Conservation (phyloP, 2,797 vertebrate genomes). For the Borostomias antarcticus region DNA sequence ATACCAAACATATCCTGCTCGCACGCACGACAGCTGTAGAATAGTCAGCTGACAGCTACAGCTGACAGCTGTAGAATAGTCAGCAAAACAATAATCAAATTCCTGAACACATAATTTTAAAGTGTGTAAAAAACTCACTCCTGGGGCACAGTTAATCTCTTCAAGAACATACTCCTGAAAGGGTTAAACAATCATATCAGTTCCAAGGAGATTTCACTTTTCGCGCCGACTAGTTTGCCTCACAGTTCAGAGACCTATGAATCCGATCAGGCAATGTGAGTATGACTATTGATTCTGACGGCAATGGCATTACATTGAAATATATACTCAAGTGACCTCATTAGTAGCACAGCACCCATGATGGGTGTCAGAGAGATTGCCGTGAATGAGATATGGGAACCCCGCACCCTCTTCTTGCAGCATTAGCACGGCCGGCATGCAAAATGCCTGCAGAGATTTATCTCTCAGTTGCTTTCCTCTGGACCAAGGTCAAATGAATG, state of each 20-base stretch:
- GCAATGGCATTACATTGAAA: slow-evolving; percentile 47
- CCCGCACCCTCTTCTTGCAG: slow-evolving; percentile 30
- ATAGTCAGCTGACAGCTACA: too few species aligned
- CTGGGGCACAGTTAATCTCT: slow-evolving; percentile 65
- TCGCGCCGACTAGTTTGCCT: slow-evolving; percentile 25
- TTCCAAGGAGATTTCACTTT: slow-evolving; percentile 43
- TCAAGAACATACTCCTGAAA: slow-evolving; percentile 46
- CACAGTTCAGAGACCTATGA: slow-evolving; percentile 21
- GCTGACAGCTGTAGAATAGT: too few species aligned
- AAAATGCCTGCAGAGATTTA: slow-evolving; percentile 56
- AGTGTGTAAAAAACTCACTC: slow-evolving; percentile 26
- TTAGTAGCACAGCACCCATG: slow-evolving; percentile 49
- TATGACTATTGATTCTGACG: slow-evolving; percentile 32
- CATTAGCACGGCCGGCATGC: slow-evolving; percentile 46
- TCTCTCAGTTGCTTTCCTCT: slow-evolving; percentile 48
- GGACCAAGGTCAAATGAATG: slow-evolving; percentile 76
- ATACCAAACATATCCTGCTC: too few species aligned
- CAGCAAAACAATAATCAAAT: too few species aligned
- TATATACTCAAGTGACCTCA: slow-evolving; percentile 61
- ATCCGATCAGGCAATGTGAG: slow-evolving; percentile 17
- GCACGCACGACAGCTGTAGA: too few species aligned
- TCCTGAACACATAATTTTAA: too few species aligned
- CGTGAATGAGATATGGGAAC: slow-evolving; percentile 40
- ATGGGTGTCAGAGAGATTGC: slow-evolving; percentile 39
- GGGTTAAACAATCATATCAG: slow-evolving; percentile 59